Evolutionary conservation across 2,113 vertebrate species (phyloP).

Genomic region (Canis aureus): DNA sequence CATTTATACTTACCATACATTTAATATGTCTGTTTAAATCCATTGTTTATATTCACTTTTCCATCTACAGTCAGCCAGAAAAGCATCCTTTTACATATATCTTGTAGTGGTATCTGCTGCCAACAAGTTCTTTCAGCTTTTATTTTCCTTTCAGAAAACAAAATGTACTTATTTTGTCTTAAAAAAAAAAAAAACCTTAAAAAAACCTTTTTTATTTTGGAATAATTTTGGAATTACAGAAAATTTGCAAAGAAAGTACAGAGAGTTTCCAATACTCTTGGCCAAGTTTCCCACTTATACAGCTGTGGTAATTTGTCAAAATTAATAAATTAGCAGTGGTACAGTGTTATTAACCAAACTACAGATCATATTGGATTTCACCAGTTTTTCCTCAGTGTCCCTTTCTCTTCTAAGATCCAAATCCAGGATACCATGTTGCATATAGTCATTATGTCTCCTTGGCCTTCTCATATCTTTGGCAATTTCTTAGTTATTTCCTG

Average conservation of each 20-base stretch:
- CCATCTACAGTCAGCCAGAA: background rate
- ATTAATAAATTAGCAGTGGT: background rate
- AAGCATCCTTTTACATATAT: background rate
- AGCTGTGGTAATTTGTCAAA: background rate
- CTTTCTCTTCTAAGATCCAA: background rate
- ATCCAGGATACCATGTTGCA: background rate
- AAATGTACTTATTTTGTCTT: constrained; percentile 32
- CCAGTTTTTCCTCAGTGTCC: background rate
- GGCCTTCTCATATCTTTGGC: background rate
- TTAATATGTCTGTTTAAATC: background rate
- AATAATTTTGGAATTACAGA: background rate
- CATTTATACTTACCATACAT: background rate
- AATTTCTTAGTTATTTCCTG: background rate
- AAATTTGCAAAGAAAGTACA: background rate
- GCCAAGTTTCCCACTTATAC: background rate
- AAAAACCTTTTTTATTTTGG: background rate
- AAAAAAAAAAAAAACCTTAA: background rate
- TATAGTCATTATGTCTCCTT: background rate
- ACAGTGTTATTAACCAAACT: background rate
- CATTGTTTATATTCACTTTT: constrained; percentile 3
- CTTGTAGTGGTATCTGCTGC: background rate
- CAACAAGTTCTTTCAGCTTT: background rate
- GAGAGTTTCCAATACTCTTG: background rate
- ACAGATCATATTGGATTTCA: background rate
- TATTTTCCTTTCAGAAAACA: background rate